Evolutionary conservation across 2,113 vertebrate genomes (phyloP), one percentile per base, ranked within the genome.

Genomic region (Struthidea cinerea): DNA sequence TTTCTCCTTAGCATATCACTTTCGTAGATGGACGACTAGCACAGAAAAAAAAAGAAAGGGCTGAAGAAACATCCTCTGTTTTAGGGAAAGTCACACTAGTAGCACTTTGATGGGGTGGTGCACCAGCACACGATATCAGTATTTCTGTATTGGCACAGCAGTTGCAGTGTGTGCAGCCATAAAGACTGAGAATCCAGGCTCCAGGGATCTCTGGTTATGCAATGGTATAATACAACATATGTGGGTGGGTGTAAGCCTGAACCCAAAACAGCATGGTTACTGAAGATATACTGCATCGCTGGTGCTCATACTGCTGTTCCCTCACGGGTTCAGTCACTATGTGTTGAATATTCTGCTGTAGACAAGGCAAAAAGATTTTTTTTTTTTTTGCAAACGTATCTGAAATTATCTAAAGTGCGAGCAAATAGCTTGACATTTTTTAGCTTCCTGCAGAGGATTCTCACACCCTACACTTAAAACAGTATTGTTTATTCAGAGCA

Each of bases 241-340:
- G 96, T 95, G 95, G 96, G 95, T 97, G 94, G 96, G 96, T 95
- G 95, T 95, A 95, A 97, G 94, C 94, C 96, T 92, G 95, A 92
- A 95, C 94, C 84, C 93, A 91, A 94, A 95, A 91, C 96, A 94
- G 94, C 94, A 91, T 84, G 93, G 93, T 87, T 94, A 42, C 93
- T 87, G 93, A 84, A 93, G 95, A 94, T 52, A 81, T 2, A 61
- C 87, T 76, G 93, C 89, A 49, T 94, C 37, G 1, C 69, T 89
- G 90, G 95, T 89, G 94, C 65, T 95, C 92, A 57, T 63, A 93
- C 88, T 68, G 90, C 94, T 94, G 86, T 92, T 96, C 77, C 68
- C 73, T 92, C 93, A 68, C 0, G 28, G 64, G 35, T 82, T 84
- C 95, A 78, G 44, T 39, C 91, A 70, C 84, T 94, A n/a, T 16